These are phyloP conservation scores for Colostygia pectinataria DNA, from an alignment of 2,888 invertebrate genomes.

Conservation along the genomic window DNA sequence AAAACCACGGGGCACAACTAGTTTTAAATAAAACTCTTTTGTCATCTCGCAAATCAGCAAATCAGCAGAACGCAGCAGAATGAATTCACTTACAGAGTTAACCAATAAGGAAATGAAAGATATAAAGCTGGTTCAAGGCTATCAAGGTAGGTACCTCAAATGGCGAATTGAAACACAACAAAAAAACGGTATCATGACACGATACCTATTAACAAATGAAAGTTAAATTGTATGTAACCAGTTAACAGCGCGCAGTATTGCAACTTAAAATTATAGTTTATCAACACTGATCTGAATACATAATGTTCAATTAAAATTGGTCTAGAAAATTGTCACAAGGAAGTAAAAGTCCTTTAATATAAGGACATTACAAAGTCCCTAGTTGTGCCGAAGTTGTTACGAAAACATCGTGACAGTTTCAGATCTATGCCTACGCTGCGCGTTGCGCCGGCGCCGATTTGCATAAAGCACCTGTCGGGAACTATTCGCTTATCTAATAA, in stretches of 20 bases:
- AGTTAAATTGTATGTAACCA: constrained; percentile 16
- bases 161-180: constrained; percentile 41
- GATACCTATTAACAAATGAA: constrained; percentile 40
- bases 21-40: background rate
- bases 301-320: constrained; percentile 57
- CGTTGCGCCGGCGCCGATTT: constrained; percentile 50
- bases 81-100: constrained; percentile 42
- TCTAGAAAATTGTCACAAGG: constrained; percentile 55
- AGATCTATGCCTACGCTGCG: constrained; percentile 31
- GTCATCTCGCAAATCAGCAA: constrained; percentile 24
- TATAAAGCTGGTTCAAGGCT: constrained; percentile 58
- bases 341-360: constrained; percentile 69
- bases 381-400: constrained; percentile 40
- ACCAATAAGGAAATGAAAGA: constrained; percentile 74
- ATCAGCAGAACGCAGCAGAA: constrained; percentile 34
- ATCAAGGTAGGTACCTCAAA: constrained; percentile 40
- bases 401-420: constrained; percentile 46
- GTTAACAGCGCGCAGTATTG: constrained; percentile 8
- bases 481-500: constrained; percentile 52
- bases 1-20: no score
- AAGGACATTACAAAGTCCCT: constrained; percentile 54
- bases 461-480: constrained; percentile 62
- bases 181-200: constrained; percentile 32
- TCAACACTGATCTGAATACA: constrained; percentile 41
- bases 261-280: constrained; percentile 16